These are phyloP conservation scores for Bombus confusus DNA, from an alignment of 1,140 invertebrate genomes.

Conservation along the genomic window DNA sequence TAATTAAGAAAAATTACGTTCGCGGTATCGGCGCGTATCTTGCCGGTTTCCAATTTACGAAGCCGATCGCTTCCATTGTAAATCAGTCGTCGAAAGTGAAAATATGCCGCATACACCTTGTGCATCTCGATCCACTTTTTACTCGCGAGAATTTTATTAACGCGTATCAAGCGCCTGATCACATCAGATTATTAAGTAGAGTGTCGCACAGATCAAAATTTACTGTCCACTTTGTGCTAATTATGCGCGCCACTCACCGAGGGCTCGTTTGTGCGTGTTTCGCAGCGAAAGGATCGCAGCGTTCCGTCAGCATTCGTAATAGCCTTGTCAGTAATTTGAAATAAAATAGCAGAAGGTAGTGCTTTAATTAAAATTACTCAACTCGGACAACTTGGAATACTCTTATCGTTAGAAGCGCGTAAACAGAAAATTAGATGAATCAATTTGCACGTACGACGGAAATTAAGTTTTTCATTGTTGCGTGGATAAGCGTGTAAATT, in stretches of 20 bases:
- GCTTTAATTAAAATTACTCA: background rate
- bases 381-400: background rate
- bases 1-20: background rate
- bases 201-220: background rate
- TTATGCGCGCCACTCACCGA: background rate
- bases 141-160: background rate
- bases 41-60: too few relatives aligned
- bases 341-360: background rate
- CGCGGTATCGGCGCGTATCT: too few relatives aligned
- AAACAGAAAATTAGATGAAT: background rate
- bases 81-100: background rate
- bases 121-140: background rate
- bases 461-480: background rate
- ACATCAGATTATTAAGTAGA: background rate
- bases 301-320: background rate
- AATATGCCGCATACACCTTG: background rate
- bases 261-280: background rate
- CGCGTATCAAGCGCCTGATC: background rate
- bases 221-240: background rate
- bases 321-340: background rate
- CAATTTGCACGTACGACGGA: background rate
- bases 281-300: background rate
- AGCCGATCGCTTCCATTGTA: background rate
- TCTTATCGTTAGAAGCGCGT: background rate
- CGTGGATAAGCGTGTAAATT: background rate